Conservation (phyloP, 2,888 invertebrate species). For the Machimus atricapillus region DNA sequence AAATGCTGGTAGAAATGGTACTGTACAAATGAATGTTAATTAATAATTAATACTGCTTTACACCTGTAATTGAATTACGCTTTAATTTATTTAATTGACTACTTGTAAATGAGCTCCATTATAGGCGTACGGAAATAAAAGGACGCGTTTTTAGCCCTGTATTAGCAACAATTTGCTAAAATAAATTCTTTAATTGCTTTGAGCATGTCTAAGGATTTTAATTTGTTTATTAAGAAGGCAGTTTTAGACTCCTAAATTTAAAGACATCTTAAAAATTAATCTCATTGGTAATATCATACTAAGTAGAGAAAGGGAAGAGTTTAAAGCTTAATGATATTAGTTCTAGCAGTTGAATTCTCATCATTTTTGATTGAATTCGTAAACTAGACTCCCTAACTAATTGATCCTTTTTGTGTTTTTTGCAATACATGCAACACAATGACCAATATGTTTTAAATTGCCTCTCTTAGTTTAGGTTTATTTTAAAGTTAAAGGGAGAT, state of each 20-base stretch:
- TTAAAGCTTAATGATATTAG: neutral
- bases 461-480: neutral
- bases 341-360: neutral
- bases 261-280: neutral
- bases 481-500: neutral
- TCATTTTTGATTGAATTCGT: neutral
- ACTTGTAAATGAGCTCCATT: neutral
- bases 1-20: neutral
- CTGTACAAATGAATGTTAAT: neutral
- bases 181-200: neutral
- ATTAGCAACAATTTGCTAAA: neutral
- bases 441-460: neutral
- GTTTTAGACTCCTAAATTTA: neutral
- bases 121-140: neutral
- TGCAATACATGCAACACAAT: neutral
- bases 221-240: neutral
- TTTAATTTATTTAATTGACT: slow-evolving; percentile 24
- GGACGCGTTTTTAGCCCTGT: neutral
- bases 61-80: neutral
- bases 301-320: neutral
- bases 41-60: slow-evolving; percentile 23
- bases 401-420: neutral
- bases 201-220: neutral
- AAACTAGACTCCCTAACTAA: neutral
- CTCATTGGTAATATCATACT: neutral